Base-by-base conservation (phyloP, 2,888 invertebrate genomes). In the Julus scandinavius region DNA sequence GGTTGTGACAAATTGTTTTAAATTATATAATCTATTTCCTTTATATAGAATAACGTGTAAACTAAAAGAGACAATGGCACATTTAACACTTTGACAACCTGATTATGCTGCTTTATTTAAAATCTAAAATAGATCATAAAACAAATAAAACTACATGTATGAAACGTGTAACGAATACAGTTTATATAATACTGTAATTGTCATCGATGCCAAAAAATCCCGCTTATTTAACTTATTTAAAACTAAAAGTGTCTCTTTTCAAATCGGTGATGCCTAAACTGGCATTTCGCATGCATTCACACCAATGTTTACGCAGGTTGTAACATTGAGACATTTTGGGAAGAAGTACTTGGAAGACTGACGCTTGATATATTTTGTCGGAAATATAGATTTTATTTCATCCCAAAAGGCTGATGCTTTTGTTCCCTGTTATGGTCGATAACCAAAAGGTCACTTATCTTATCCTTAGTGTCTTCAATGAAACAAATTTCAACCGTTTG, bases 211-310 rank as follows among this genome's bases (percentile, higher is more conserved):
- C 80, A 38, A 80, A 80, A 45, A 80, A 80, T 72, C 80, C 80
- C 4, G 38, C 80, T 38, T 80, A 13, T 80, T 11, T 38, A 38
- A 11, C 13, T 80, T 0, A 38, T 80, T 80, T 80, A 80, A 80
- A 80, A 80, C 38, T 80, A 80, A 80, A 80, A 80, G 80, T 80
- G 80, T 80, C 80, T 80, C 80, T 80, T 80, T 80, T 80, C 80
- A 80, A 80, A 80, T 80, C 80, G 80, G 80, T 13, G 80, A 80
- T 80, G 80, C 80, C 80, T 45, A 45, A 11, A n/a, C 38, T 80
- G 38, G 38, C 29, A 80, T 11, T 38, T 80, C 13, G 72, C 72
- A 29, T 80, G 38, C 80, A 63, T 63, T 15, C 63, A 80, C 72
- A 72, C 72, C 20, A 72, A 80, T 80, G 11, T 54, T 54, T 54